These are phyloP conservation scores for Philaethria dido DNA, from an alignment of 2,888 invertebrate species.

Conservation along the genomic window DNA sequence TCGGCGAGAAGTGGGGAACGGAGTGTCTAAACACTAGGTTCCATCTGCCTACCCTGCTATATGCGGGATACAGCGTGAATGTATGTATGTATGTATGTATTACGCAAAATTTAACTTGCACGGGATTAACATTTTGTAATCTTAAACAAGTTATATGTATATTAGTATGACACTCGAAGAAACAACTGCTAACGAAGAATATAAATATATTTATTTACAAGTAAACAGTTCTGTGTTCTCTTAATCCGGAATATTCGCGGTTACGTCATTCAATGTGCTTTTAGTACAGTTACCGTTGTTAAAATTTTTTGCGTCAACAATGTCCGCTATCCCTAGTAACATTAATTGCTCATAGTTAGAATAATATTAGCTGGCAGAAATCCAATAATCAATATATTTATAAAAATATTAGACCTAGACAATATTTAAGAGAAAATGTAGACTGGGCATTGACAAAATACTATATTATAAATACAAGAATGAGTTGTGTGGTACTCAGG, in stretches of 20 bases:
- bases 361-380: slow-evolving; percentile 19
- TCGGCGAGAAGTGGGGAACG: too few species aligned
- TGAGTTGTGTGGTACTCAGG: too few species aligned
- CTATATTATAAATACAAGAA: too few species aligned
- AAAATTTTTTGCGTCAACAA: slow-evolving; percentile 18
- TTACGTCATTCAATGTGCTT: slow-evolving; percentile 17
- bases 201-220: not conserved
- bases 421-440: too few species aligned
- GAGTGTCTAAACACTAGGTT: too few species aligned
- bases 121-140: too few species aligned
- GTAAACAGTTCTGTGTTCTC: not conserved
- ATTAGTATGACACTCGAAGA: slow-evolving; percentile 1
- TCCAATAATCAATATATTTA: slow-evolving; percentile 9
- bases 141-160: not conserved
- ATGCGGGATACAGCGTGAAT: too few species aligned
- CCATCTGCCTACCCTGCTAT: too few species aligned
- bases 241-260: slow-evolving; percentile 14
- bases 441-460: too few species aligned
- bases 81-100: too few species aligned
- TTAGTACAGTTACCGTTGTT: slow-evolving; percentile 16
- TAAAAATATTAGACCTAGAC: too few species aligned
- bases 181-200: not conserved
- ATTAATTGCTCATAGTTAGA: slow-evolving; percentile 2
- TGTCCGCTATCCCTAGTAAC: slow-evolving; percentile 14
- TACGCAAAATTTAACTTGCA: not conserved